Conservation (phyloP, 1,140 invertebrate species). For the Tribolium castaneum region DNA sequence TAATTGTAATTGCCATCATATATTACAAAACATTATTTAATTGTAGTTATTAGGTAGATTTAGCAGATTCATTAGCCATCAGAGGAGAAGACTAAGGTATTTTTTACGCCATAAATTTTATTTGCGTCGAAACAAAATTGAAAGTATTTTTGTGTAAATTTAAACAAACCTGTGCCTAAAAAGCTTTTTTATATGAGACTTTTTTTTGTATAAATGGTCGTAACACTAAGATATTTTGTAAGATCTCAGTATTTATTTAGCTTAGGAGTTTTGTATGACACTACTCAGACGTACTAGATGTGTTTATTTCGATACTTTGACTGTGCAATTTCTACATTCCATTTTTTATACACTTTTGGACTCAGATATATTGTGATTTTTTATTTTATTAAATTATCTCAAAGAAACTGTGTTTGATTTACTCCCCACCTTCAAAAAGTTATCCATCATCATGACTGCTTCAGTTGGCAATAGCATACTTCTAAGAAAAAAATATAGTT, state of each 20-base stretch:
- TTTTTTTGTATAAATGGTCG: conserved; percentile 43
- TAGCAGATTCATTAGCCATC: conserved; percentile 46
- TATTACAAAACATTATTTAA: conserved; percentile 13
- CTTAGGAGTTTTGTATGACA: conserved; percentile 41
- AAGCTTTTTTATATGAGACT: conserved; percentile 47
- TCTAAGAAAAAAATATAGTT: no score
- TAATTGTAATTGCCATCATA: conserved; percentile 15
- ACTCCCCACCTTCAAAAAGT: not conserved
- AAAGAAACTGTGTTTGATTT: not conserved
- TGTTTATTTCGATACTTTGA: conserved; percentile 43
- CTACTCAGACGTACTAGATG: conserved; percentile 27
- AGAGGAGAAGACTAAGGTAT: conserved; percentile 49
- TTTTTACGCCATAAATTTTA: conserved; percentile 33
- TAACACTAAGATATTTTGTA: conserved; percentile 50
- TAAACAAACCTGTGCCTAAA: conserved; percentile 53
- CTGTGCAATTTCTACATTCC: conserved; percentile 49
- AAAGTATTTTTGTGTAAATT: conserved; percentile 38
- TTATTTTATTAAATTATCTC: conserved; percentile 31
- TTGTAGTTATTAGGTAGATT: conserved; percentile 33
- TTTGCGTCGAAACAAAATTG: conserved; percentile 36
- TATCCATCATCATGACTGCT: no score
- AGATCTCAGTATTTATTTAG: conserved; percentile 53
- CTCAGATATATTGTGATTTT: conserved; percentile 50
- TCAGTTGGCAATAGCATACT: no score
- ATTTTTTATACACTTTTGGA: conserved; percentile 43